These are phyloP conservation scores for Athripsodes cinereus DNA, from an alignment of 2,888 invertebrate species.

Conservation along the genomic window DNA sequence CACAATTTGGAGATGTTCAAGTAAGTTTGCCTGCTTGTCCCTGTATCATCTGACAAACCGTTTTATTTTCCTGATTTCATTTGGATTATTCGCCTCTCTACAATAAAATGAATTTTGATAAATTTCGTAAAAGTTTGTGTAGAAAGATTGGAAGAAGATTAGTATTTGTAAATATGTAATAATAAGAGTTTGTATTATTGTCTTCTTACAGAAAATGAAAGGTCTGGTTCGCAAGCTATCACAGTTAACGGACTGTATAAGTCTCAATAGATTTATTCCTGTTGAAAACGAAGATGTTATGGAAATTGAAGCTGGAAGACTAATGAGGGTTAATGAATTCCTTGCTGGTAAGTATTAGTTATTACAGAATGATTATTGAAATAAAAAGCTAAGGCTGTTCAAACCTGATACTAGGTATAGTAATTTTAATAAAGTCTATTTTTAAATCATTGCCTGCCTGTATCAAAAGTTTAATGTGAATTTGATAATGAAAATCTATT, in stretches of 20 bases:
- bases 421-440: too few species aligned
- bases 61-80: not conserved
- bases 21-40: constrained; percentile 16
- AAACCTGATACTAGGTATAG: too few species aligned
- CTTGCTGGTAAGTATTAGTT: constrained; percentile 55
- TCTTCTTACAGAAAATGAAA: constrained; percentile 18
- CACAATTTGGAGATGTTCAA: constrained; percentile 25
- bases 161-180: not conserved
- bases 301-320: constrained; percentile 49
- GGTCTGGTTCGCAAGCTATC: constrained; percentile 49
- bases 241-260: constrained; percentile 56
- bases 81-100: not conserved
- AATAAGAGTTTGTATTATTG: not conserved
- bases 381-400: too few species aligned
- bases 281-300: constrained; percentile 49
- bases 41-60: not conserved
- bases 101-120: not conserved
- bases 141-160: too few species aligned
- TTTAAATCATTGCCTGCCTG: too few species aligned
- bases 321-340: constrained; percentile 58
- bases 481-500: too few species aligned
- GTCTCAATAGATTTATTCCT: constrained; percentile 52
- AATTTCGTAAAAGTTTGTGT: too few species aligned
- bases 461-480: too few species aligned
- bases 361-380: too few species aligned